These are phyloP conservation scores for Cercopithecus mona DNA, from an alignment of 2,113 vertebrate species.

Conservation along the genomic window DNA sequence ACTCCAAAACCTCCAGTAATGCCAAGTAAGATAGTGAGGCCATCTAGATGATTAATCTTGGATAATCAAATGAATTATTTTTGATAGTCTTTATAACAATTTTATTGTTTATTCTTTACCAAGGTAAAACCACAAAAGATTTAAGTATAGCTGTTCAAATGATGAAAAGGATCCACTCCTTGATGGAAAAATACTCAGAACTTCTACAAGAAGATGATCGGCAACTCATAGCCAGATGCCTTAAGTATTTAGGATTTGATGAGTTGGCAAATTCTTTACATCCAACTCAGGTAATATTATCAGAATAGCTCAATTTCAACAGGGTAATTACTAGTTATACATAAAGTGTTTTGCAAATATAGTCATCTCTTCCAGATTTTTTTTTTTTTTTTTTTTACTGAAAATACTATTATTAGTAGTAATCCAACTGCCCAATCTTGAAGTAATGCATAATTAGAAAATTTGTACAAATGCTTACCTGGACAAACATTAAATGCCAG, in stretches of 20 bases:
- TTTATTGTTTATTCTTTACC: constrained; percentile 35
- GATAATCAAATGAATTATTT: constrained; percentile 1
- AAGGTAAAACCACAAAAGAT: constrained; percentile 62
- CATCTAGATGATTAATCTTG: not conserved
- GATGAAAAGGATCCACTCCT: constrained; percentile 79
- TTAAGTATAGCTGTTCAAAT: constrained; percentile 71
- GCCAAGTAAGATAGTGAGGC: not conserved
- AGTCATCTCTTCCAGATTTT: not conserved
- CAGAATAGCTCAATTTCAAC: not conserved
- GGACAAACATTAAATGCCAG: not conserved
- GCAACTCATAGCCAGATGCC: constrained; percentile 65
- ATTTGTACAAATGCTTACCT: not conserved
- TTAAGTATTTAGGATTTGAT: constrained; percentile 76
- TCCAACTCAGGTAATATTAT: constrained; percentile 59
- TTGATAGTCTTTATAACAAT: not conserved
- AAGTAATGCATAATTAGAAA: not conserved
- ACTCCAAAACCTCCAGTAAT: not conserved
- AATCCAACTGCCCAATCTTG: not conserved
- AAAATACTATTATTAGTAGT: constrained; percentile 11
- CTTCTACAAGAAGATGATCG: constrained; percentile 65
- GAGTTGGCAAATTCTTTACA: constrained; percentile 66
- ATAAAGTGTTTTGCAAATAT: not conserved
- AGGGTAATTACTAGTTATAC: not conserved
- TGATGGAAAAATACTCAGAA: constrained; percentile 73
- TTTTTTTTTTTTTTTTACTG: not conserved